Percentiles rank a stretch among this genome's conserved stretches.
Evolutionary conservation across 2,888 invertebrate species (phyloP).

Genomic region (Dione vanillae): DNA sequence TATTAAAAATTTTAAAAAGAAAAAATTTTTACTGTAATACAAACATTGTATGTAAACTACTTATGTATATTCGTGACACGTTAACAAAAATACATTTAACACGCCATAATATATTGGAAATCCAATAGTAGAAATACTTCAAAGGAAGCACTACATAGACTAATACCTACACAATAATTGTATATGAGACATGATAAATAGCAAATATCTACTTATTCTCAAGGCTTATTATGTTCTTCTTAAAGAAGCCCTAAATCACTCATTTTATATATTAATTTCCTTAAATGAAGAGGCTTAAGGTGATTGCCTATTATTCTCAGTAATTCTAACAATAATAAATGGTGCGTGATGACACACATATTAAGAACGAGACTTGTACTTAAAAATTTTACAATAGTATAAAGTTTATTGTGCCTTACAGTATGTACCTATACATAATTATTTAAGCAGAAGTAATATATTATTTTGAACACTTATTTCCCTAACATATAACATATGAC

Average conservation of each 20-base stretch:
- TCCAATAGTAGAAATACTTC: constrained; percentile 4
- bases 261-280: neutral
- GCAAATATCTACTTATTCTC: neutral
- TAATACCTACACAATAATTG: neutral
- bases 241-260: neutral
- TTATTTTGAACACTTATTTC: no score
- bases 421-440: no score
- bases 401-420: no score
- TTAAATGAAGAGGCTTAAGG: neutral
- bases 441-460: no score
- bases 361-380: no score
- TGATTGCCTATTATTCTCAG: neutral
- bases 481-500: no score
- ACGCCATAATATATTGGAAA: neutral
- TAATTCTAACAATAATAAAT: neutral
- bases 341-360: no score
- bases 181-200: constrained; percentile 6
- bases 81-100: neutral
- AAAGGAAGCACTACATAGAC: neutral
- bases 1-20: no score
- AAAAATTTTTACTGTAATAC: neutral
- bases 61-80: neutral
- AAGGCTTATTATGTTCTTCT: neutral
- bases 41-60: neutral
- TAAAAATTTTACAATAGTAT: no score